Conservation (phyloP, 2,797 vertebrate species). For the Bradypus variegatus region DNA sequence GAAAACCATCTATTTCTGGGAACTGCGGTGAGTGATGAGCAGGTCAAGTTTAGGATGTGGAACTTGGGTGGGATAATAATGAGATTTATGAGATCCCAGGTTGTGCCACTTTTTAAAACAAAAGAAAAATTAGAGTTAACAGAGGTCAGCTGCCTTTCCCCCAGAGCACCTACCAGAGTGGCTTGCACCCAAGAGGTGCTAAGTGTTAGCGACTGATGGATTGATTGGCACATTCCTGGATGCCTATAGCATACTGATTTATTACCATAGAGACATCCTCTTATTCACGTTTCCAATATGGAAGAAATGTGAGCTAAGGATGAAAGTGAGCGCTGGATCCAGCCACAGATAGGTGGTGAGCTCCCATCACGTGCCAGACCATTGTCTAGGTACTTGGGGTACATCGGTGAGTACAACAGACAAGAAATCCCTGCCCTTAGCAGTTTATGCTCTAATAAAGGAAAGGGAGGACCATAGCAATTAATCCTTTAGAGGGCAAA, state of each 20-base stretch:
- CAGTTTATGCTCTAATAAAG: neutral
- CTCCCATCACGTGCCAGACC: neutral
- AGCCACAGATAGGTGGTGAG: neutral
- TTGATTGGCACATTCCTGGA: neutral
- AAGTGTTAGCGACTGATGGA: neutral
- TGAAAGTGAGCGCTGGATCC: neutral
- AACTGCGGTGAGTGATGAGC: accelerated
- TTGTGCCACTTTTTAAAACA: neutral
- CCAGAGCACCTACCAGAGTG: neutral
- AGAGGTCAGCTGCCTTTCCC: neutral
- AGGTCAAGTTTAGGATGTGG: neutral
- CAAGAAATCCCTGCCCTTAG: neutral
- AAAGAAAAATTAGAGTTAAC: neutral
- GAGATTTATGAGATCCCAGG: neutral
- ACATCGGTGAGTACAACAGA: neutral
- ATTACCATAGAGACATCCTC: neutral
- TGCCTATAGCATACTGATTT: neutral
- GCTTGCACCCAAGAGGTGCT: neutral
- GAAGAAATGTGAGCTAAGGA: neutral
- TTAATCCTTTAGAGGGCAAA: neutral
- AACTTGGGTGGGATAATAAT: neutral
- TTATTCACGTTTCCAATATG: neutral
- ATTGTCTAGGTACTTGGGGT: neutral
- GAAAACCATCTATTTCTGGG: neutral
- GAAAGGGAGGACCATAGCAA: neutral